phyloP scores from a whole-genome alignment of 2,797 vertebrate species.

The Falco concolor region DNA sequence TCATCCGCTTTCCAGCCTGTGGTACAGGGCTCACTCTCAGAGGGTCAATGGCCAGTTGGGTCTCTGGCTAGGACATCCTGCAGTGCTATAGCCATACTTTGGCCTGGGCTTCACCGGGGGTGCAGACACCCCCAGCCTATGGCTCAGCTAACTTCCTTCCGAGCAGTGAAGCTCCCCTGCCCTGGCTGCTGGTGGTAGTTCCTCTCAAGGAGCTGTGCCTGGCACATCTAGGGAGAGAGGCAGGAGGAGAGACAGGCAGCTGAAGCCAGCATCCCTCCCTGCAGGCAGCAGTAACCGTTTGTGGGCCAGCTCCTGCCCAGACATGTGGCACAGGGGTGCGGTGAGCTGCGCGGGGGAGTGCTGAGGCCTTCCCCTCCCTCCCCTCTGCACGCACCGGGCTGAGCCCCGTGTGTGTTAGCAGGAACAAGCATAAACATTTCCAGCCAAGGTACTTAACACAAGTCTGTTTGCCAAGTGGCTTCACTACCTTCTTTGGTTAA shows the following conservation, averaged over 20 bases:
- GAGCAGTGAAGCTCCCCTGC: not conserved
- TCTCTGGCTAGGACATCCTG: not conserved
- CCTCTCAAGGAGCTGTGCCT: not conserved
- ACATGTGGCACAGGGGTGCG: accelerated
- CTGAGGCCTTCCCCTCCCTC: not conserved
- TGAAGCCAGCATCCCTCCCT: not conserved
- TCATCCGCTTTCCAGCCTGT: not conserved
- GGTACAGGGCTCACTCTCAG: not conserved
- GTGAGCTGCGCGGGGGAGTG: accelerated
- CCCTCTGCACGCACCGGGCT: accelerated
- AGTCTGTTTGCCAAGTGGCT: slow-evolving; percentile 36
- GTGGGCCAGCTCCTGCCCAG: not conserved
- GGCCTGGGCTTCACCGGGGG: not conserved
- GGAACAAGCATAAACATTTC: slow-evolving; percentile 10
- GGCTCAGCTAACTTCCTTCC: not conserved
- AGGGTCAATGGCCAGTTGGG: not conserved
- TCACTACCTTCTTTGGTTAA: slow-evolving; percentile 24
- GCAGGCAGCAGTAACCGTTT: not conserved
- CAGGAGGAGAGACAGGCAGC: not conserved
- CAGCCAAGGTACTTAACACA: slow-evolving; percentile 15
- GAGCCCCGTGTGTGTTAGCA: not conserved
- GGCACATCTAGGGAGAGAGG: not conserved
- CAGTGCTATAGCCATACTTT: not conserved
- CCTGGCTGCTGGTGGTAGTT: not conserved
- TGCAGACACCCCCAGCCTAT: accelerated